Conservation (phyloP, 1,140 invertebrate species). For the Tetramorium simillimum region DNA sequence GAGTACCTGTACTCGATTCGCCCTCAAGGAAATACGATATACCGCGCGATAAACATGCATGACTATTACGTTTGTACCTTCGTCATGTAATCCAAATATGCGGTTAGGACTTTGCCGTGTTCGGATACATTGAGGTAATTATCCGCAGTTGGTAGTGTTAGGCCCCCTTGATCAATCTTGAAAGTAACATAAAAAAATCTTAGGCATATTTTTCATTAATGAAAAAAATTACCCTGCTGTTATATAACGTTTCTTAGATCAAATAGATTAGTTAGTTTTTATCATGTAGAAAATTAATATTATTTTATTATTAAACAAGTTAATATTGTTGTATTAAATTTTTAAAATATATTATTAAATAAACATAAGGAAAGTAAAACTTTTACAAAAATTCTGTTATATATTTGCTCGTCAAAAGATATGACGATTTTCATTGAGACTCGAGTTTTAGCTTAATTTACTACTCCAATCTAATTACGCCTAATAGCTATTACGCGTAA, state of each 20-base stretch:
- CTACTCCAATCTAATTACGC: background rate
- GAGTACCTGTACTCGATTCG: constrained; percentile 47
- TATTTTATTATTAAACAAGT: background rate
- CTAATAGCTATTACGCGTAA: too few relatives aligned
- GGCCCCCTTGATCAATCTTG: constrained; percentile 96
- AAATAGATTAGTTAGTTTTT: background rate
- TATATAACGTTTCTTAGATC: background rate
- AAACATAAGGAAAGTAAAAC: background rate
- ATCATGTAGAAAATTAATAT: background rate
- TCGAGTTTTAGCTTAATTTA: constrained; percentile 4
- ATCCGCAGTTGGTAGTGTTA: constrained; percentile 95
- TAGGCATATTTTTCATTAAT: background rate
- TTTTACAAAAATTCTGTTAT: background rate
- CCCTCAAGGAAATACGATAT: background rate
- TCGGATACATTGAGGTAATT: constrained; percentile 96
- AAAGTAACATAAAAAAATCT: constrained; percentile 25
- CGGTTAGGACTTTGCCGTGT: constrained; percentile 92
- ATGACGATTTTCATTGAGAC: background rate
- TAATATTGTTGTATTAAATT: background rate
- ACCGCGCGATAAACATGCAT: background rate
- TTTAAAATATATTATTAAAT: constrained; percentile 1
- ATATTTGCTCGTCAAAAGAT: background rate
- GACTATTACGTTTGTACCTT: constrained; percentile 85
- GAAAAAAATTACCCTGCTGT: background rate
- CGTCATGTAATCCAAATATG: constrained; percentile 97